These are phyloP conservation scores for Solenopsis invicta DNA, from an alignment of 1,140 invertebrate genomes.

Conservation along the genomic window DNA sequence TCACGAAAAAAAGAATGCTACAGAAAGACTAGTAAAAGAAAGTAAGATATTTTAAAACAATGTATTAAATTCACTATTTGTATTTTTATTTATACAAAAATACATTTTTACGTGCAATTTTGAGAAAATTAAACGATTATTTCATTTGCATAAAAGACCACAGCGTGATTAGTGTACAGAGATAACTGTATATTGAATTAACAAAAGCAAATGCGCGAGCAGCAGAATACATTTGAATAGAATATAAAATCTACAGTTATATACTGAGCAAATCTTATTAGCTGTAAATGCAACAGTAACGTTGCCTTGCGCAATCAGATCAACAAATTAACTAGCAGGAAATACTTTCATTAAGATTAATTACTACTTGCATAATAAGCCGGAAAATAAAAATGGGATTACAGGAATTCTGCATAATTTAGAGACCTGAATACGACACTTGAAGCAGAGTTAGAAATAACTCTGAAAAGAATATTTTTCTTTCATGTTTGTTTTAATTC, in stretches of 20 bases:
- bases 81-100: constrained; percentile 6
- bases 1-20: neutral
- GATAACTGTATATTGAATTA: constrained; percentile 29
- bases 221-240: constrained; percentile 54
- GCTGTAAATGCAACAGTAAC: constrained; percentile 34
- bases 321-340: neutral
- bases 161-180: constrained; percentile 3
- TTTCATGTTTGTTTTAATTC: constrained; percentile 27
- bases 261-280: constrained; percentile 15
- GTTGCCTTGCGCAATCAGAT: constrained; percentile 22
- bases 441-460: constrained; percentile 15
- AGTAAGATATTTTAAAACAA: constrained; percentile 6
- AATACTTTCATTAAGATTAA: constrained; percentile 49
- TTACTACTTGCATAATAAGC: constrained; percentile 27
- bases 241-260: constrained; percentile 37
- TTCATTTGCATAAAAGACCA: constrained; percentile 36
- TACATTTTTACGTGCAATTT: constrained; percentile 8
- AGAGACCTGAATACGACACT: constrained; percentile 18
- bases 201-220: constrained; percentile 7
- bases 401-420: constrained; percentile 6
- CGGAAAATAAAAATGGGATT: constrained; percentile 32
- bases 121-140: constrained; percentile 17
- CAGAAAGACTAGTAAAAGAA: neutral
- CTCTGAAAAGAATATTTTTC: constrained; percentile 29
- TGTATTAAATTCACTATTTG: constrained; percentile 30